Percentiles rank a stretch among this genome's conserved stretches.
Conservation (phyloP, 2,888 invertebrate genomes). For the Periphyllus acericola region DNA sequence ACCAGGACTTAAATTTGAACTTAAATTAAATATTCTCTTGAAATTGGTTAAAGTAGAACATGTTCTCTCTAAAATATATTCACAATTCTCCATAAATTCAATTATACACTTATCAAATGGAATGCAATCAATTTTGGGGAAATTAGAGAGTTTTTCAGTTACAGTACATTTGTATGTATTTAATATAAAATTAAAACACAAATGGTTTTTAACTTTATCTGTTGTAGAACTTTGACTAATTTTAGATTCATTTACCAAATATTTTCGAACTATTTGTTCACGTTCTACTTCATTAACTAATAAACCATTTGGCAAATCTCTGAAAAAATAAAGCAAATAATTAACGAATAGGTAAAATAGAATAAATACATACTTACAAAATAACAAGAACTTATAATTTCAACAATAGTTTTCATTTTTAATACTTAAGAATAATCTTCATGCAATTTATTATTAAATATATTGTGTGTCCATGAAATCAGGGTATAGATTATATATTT, state of each 20-base stretch:
- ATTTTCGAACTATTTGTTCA: slow-evolving; percentile 20
- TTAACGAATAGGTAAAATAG: background rate
- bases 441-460: too few species aligned
- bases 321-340: background rate
- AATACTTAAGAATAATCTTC: too few species aligned
- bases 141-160: background rate
- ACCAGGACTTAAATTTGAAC: slow-evolving; percentile 8
- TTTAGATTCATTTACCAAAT: slow-evolving; percentile 46
- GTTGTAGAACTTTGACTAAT: slow-evolving; percentile 1
- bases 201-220: background rate
- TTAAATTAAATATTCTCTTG: slow-evolving; percentile 37
- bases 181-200: background rate
- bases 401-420: background rate
- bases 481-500: too few species aligned
- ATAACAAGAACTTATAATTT: background rate
- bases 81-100: slow-evolving; percentile 19
- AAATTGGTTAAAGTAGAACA: slow-evolving; percentile 32
- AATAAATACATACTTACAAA: background rate
- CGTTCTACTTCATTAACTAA: slow-evolving; percentile 33
- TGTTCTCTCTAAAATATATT: slow-evolving; percentile 39
- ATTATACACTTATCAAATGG: background rate
- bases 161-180: slow-evolving; percentile 8
- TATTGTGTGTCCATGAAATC: too few species aligned
- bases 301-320: slow-evolving; percentile 40
- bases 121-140: background rate